These are phyloP conservation scores for Plutella xylostella DNA, from an alignment of 2,888 invertebrate species.

Conservation along the genomic window DNA sequence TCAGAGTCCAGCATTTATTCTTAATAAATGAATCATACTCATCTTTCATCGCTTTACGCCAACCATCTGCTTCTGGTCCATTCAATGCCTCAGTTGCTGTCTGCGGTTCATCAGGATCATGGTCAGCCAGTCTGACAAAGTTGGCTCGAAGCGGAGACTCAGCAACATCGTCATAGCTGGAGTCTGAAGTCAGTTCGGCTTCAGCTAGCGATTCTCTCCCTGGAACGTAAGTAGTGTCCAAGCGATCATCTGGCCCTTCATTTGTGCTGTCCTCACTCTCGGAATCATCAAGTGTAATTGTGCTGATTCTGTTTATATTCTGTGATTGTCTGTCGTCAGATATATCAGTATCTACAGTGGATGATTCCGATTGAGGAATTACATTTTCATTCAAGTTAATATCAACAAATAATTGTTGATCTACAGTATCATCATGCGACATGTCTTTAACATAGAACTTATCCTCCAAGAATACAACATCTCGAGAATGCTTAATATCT, in stretches of 20 bases:
- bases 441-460: neutral
- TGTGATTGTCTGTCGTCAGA: neutral
- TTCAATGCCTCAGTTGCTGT: neutral
- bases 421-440: neutral
- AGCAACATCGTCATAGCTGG: neutral
- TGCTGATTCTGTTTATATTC: neutral
- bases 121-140: neutral
- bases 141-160: neutral
- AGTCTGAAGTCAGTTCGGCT: neutral
- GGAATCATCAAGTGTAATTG: neutral
- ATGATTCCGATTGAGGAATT: neutral
- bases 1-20: neutral
- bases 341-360: neutral
- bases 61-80: neutral
- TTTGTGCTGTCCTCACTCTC: neutral
- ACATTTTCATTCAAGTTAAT: neutral
- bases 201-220: neutral
- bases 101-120: neutral
- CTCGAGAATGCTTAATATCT: slow-evolving; percentile 12
- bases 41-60: neutral
- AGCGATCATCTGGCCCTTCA: neutral
- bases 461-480: slow-evolving; percentile 15
- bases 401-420: neutral
- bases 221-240: neutral
- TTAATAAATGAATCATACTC: neutral